These are phyloP conservation scores for Nephrocerus scutellatus DNA, from an alignment of 2,888 invertebrate genomes.

Conservation along the genomic window DNA sequence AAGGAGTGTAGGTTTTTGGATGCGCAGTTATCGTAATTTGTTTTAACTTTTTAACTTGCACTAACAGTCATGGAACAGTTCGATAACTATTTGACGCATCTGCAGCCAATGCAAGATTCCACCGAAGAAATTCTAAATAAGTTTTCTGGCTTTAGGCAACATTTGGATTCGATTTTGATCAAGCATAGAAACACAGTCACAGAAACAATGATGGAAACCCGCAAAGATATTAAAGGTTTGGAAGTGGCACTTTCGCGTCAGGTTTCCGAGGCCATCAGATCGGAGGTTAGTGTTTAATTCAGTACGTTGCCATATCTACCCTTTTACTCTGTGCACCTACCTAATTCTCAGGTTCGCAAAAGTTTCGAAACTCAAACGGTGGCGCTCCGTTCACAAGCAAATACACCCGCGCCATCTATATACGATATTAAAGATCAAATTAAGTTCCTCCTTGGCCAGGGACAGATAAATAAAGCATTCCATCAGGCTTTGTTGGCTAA, in stretches of 20 bases:
- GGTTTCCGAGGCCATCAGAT: constrained; percentile 41
- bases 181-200: constrained; percentile 39
- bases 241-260: constrained; percentile 40
- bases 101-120: constrained; percentile 42
- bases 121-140: constrained; percentile 41
- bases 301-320: constrained; percentile 1
- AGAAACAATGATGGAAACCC: constrained; percentile 42
- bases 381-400: constrained; percentile 62
- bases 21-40: not conserved
- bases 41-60: constrained; percentile 1
- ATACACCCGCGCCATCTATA: constrained; percentile 64
- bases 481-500: constrained; percentile 83
- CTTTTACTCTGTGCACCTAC: not conserved
- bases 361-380: constrained; percentile 56
- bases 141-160: constrained; percentile 37
- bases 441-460: constrained; percentile 59
- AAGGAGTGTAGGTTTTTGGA: constrained; percentile 66
- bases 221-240: constrained; percentile 42
- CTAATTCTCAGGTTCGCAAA: constrained; percentile 35
- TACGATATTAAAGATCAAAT: constrained; percentile 60
- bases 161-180: constrained; percentile 35
- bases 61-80: constrained; percentile 50
- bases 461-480: constrained; percentile 81
- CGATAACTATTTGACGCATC: constrained; percentile 48
- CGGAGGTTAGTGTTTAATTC: constrained; percentile 30